Base-by-base conservation (phyloP, 2,888 invertebrate species). In the Arrhopalites spinosus region DNA sequence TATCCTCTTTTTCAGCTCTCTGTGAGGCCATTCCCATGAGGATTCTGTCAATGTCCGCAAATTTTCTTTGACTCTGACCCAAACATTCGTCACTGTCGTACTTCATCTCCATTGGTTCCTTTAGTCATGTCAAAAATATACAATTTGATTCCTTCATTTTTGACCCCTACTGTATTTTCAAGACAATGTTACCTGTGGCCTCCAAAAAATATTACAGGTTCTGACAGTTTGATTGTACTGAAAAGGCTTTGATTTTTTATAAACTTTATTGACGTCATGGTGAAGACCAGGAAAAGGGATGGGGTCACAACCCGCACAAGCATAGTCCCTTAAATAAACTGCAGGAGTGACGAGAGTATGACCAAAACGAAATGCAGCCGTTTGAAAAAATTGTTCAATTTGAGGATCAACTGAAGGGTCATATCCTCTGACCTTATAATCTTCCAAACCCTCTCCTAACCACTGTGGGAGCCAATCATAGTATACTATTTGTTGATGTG, bases 331-430 rank as follows among this genome's bases (percentile, higher is more conserved):
- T 59, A 88, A 82, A 80, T 88, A 59, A 0, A 88, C 88, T 15
- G 88, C 89, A 43, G 89, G 87, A 23, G 88, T 87, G 8, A 89
- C 89, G 47, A 89, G 84, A 1, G 89, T 89, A 81, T 81, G 81
- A 15, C 89, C 89, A 84, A 89, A 89, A 78, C 89, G 85, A 86
- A 89, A 89, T 2, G 89, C 89, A 7, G 89, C 89, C 8, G 88
- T 85, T 84, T 90, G 89, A 80, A 90, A 90, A 79, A 89, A 88
- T 78, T 89, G 89, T 74, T 88, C 88, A 56, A 90, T 88, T 83
- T 89, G 89, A 5, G 90, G 89, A 84, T 90, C 87, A 50, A 70
- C 85, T 1, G 76, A 76, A 0, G 82, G 78, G 50, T 80, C 79
- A 69, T 82, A 79, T 83, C 84, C 84, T 76, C 72, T 20, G n/a